phyloP scores from a whole-genome alignment of 1,140 invertebrate species.

The Euura lappo region DNA sequence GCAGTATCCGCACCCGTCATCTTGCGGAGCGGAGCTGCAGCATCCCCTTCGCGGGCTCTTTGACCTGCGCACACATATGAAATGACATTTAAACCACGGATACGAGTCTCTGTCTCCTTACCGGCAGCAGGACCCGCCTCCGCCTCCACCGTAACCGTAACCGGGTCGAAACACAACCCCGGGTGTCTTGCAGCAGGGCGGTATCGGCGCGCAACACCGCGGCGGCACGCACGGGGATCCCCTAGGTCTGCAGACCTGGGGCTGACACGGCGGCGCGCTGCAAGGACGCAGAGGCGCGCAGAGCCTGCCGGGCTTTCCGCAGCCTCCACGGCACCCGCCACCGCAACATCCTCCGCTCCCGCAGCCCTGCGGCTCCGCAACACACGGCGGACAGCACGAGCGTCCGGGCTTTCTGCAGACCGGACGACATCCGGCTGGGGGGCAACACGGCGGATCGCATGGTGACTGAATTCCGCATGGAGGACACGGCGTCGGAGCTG shows the following conservation, averaged over 20 bases:
- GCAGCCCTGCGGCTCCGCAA: conserved; percentile 28
- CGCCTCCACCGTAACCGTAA: conserved; percentile 1
- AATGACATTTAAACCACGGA: conserved; percentile 20
- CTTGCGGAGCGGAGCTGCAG: conserved; percentile 1
- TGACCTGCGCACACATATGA: conserved; percentile 22
- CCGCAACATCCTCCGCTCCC: conserved; percentile 43
- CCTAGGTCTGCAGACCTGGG: conserved; percentile 21
- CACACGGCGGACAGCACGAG: conserved; percentile 33
- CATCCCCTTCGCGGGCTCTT: conserved; percentile 26
- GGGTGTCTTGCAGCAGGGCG: conserved; percentile 27
- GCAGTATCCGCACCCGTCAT: conserved; percentile 16
- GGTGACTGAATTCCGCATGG: not conserved
- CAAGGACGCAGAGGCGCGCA: conserved; percentile 36
- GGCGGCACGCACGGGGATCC: conserved; percentile 33
- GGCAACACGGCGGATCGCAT: conserved; percentile 32
- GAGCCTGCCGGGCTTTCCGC: conserved; percentile 40
- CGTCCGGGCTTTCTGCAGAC: conserved; percentile 30
- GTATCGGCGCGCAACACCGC: conserved; percentile 27
- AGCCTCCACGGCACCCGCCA: conserved; percentile 42
- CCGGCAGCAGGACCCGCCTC: conserved; percentile 27
- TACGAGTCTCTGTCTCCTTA: conserved; percentile 26
- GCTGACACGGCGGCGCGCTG: conserved; percentile 27
- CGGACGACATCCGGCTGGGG: conserved; percentile 24
- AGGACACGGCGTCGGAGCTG: not conserved
- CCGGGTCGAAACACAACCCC: conserved; percentile 23